Conservation (phyloP, 1,140 invertebrate genomes). For the Hylaeus anthracinus region DNA sequence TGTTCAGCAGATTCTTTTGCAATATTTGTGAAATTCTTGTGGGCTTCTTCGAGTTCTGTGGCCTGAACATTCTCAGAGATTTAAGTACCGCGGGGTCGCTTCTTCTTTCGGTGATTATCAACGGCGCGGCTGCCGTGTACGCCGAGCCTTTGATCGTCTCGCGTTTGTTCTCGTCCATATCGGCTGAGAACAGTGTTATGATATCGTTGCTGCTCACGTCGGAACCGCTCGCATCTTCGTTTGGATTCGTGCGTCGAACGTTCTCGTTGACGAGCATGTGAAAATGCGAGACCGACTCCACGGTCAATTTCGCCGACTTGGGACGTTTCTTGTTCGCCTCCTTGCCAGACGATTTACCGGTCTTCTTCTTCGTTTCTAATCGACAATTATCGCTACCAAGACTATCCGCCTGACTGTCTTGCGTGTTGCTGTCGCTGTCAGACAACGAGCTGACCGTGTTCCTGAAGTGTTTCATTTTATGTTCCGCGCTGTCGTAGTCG, state of each 20-base stretch:
- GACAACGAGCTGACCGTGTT: constrained; percentile 74
- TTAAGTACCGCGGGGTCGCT: constrained; percentile 83
- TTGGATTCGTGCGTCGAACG: constrained; percentile 59
- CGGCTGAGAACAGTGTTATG: constrained; percentile 77
- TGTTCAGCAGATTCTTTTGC: constrained; percentile 68
- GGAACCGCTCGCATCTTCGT: constrained; percentile 73
- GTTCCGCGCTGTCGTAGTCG: constrained; percentile 77
- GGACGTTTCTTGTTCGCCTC: constrained; percentile 66
- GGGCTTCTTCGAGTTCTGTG: constrained; percentile 75
- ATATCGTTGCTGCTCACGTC: constrained; percentile 77
- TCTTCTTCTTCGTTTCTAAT: constrained; percentile 67
- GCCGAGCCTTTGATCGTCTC: constrained; percentile 78
- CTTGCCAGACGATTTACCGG: constrained; percentile 58
- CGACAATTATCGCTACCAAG: constrained; percentile 77
- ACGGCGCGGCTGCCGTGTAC: constrained; percentile 72
- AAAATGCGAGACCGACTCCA: constrained; percentile 75
- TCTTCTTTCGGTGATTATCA: constrained; percentile 76
- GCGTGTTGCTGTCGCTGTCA: constrained; percentile 79
- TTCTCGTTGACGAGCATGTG: constrained; percentile 77
- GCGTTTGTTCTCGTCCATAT: constrained; percentile 77
- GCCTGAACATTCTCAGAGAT: constrained; percentile 82
- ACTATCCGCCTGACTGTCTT: constrained; percentile 79
- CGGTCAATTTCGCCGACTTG: constrained; percentile 69
- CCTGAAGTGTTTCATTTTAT: constrained; percentile 72
- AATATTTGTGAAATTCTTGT: constrained; percentile 62